Percentiles rank a stretch among this genome's conserved stretches.
phyloP scores from a whole-genome alignment of 2,888 invertebrate genomes.

The Capitulum mitella region DNA sequence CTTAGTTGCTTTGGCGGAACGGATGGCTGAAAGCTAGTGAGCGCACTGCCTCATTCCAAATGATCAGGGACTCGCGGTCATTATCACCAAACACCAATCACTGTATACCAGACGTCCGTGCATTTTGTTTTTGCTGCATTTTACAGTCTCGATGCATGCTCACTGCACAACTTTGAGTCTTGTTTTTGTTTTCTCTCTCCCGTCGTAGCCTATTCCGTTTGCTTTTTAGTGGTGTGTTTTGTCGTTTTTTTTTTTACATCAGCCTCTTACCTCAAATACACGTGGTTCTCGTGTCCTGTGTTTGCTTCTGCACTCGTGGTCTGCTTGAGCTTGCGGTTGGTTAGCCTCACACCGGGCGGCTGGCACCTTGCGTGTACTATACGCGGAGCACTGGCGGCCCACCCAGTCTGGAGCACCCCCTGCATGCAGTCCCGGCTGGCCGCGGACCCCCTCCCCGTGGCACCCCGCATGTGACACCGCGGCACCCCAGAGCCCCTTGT shows the following conservation, averaged over 20 bases:
- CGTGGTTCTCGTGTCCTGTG: neutral
- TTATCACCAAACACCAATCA: neutral
- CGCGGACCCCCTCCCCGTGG: no score
- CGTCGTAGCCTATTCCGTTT: neutral
- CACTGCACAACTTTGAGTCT: neutral
- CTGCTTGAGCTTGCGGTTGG: neutral
- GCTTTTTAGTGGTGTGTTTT: neutral
- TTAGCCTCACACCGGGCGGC: neutral
- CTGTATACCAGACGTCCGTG: neutral
- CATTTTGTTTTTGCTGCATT: neutral
- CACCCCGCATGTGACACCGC: no score
- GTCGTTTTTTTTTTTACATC: no score
- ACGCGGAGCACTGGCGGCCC: neutral
- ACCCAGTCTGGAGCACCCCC: neutral
- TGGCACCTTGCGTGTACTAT: neutral
- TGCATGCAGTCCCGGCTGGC: no score
- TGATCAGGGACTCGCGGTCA: neutral
- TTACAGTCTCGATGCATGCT: neutral
- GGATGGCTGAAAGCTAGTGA: neutral
- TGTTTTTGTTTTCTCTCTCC: no score
- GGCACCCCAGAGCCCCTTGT: no score
- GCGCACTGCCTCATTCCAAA: neutral
- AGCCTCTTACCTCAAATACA: constrained; percentile 2
- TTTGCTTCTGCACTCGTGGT: constrained; percentile 1
- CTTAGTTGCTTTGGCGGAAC: neutral